Percentiles rank a stretch among this genome's conserved stretches.
Conservation (phyloP, 1,140 invertebrate genomes). For the Maniola jurtina region DNA sequence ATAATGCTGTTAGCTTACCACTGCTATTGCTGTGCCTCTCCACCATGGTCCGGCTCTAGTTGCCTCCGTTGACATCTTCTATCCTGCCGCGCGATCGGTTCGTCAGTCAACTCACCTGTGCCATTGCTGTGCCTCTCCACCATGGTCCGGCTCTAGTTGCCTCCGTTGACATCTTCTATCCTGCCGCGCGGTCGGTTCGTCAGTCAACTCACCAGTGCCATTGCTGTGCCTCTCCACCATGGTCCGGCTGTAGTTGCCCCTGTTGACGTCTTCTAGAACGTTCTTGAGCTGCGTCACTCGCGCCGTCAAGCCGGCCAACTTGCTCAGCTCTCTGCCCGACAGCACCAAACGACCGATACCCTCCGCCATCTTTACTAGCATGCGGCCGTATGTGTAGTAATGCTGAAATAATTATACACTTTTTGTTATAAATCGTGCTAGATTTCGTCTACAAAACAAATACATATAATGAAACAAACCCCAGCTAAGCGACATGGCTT, state of each 20-base stretch:
- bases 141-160: constrained; percentile 94
- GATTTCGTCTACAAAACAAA: too few species aligned
- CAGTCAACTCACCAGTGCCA: constrained; percentile 41
- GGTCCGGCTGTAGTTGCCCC: constrained; percentile 91
- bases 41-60: constrained; percentile 94
- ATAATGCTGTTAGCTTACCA: too few species aligned
- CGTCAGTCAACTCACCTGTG: constrained; percentile 39
- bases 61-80: constrained; percentile 91
- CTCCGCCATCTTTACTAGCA: constrained; percentile 98
- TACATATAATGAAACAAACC: too few species aligned
- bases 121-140: constrained; percentile 74
- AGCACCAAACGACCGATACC: constrained; percentile 96
- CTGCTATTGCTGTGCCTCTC: constrained; percentile 57
- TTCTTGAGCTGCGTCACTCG: constrained; percentile 93
- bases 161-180: constrained; percentile 91
- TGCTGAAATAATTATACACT: constrained; percentile 64
- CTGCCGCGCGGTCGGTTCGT: not conserved
- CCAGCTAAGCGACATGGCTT: too few species aligned
- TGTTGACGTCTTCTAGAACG: constrained; percentile 92
- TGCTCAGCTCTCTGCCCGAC: constrained; percentile 95
- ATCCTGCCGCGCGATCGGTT: constrained; percentile 57
- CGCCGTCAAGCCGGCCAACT: constrained; percentile 95
- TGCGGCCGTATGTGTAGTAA: constrained; percentile 97
- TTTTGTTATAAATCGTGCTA: too few species aligned
- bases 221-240: constrained; percentile 83